A percentile compares a stretch with the other conserved stretches of the same genome.
phyloP scores from a whole-genome alignment of 1,140 invertebrate genomes.

The Adoxophyes honmai region DNA sequence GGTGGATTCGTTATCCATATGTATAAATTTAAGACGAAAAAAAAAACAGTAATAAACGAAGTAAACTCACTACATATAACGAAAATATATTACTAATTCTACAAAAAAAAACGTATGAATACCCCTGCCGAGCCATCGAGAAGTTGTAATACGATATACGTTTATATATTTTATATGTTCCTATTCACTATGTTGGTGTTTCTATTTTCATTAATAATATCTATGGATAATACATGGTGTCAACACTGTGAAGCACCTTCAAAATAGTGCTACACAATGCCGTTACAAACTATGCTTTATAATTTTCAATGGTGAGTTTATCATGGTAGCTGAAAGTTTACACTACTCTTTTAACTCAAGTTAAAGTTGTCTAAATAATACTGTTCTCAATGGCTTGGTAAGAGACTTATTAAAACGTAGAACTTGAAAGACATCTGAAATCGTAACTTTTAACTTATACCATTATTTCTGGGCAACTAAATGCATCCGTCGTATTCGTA shows the following conservation, averaged over 20 bases:
- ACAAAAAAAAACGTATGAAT: constrained; percentile 43
- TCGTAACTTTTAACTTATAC: constrained; percentile 44
- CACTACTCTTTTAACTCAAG: constrained; percentile 62
- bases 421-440: constrained; percentile 50
- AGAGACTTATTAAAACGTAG: constrained; percentile 62
- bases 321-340: constrained; percentile 65
- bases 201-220: constrained; percentile 68
- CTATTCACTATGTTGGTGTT: constrained; percentile 73
- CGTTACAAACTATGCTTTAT: constrained; percentile 54
- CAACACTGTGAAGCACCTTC: constrained; percentile 39
- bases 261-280: constrained; percentile 35
- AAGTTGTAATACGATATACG: constrained; percentile 40
- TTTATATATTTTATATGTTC: constrained; percentile 63
- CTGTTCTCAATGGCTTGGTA: constrained; percentile 77
- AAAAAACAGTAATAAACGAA: constrained; percentile 58
- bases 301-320: constrained; percentile 46
- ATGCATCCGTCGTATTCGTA: constrained; percentile 61
- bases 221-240: constrained; percentile 56
- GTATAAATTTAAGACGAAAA: constrained; percentile 42
- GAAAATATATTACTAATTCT: constrained; percentile 68
- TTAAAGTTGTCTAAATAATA: constrained; percentile 76
- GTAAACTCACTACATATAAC: constrained; percentile 55
- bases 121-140: constrained; percentile 33
- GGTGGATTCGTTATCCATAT: constrained; percentile 35
- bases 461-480: constrained; percentile 65